Evolutionary conservation across 2,113 vertebrate genomes (phyloP).

Genomic region (Eolophus roseicapilla): DNA sequence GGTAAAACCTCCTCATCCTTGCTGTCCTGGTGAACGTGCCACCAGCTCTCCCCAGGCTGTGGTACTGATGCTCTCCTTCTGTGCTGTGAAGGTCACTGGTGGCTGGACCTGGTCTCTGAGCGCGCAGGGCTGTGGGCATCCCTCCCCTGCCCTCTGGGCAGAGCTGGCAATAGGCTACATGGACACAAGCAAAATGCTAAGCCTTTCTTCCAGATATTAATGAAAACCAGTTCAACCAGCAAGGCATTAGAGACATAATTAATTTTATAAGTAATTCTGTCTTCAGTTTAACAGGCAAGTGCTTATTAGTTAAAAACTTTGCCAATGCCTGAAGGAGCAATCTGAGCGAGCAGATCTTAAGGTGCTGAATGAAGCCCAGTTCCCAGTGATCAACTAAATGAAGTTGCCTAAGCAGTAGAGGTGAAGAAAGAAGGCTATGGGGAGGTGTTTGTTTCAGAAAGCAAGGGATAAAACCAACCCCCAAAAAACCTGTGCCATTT

Average conservation of each 20-base stretch:
- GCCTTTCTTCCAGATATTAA: not conserved
- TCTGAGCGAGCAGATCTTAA: not conserved
- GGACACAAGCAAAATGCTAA: not conserved
- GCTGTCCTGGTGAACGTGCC: not conserved
- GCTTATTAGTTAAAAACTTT: not conserved
- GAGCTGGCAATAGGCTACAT: not conserved
- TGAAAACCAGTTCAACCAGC: not conserved
- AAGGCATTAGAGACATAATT: not conserved
- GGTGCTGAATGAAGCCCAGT: not conserved
- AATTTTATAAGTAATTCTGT: not conserved
- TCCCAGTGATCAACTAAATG: not conserved
- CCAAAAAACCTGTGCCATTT: not conserved
- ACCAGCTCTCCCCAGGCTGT: not conserved
- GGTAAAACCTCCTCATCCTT: not conserved
- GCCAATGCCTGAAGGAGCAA: not conserved
- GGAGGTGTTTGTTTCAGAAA: not conserved
- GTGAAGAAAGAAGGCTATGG: not conserved
- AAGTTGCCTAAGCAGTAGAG: not conserved
- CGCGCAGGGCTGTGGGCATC: not conserved
- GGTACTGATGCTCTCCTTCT: fast-evolving
- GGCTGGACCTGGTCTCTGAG: not conserved
- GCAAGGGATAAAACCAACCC: not conserved
- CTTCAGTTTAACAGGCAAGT: not conserved
- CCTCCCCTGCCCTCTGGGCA: fast-evolving
- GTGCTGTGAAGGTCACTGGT: not conserved